phyloP scores from a whole-genome alignment of 1,140 invertebrate species.

The Calephelis virginiensis region DNA sequence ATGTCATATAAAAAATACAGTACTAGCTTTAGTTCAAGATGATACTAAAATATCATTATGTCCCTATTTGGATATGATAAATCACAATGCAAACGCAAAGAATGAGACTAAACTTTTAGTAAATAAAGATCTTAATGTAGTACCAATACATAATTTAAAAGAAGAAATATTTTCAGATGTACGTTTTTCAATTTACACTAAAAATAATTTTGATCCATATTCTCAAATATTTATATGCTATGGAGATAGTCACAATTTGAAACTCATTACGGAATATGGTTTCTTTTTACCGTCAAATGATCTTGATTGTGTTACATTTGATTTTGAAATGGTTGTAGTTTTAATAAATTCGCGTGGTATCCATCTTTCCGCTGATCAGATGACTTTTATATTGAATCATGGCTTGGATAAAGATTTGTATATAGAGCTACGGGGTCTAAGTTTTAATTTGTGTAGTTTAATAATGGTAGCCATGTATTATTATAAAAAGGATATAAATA shows the following conservation, averaged over 20 bases:
- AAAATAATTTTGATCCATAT: constrained; percentile 77
- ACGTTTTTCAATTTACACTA: constrained; percentile 78
- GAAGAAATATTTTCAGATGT: constrained; percentile 60
- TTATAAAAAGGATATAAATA: constrained; percentile 52
- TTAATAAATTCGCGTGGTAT: constrained; percentile 47
- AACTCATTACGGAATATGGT: constrained; percentile 86
- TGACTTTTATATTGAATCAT: constrained; percentile 74
- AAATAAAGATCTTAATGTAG: constrained; percentile 53
- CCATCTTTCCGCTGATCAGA: constrained; percentile 57
- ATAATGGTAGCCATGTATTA: constrained; percentile 67
- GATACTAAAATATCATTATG: constrained; percentile 84
- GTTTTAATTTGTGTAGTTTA: constrained; percentile 77
- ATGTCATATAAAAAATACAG: constrained; percentile 43
- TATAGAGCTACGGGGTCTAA: constrained; percentile 78
- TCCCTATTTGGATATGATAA: constrained; percentile 87
- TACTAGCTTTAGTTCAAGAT: constrained; percentile 63
- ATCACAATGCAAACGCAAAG: constrained; percentile 81
- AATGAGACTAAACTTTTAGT: constrained; percentile 77
- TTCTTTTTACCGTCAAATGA: constrained; percentile 83
- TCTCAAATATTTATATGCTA: constrained; percentile 87
- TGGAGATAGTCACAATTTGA: constrained; percentile 84
- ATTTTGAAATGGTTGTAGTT: constrained; percentile 61
- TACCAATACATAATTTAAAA: constrained; percentile 70
- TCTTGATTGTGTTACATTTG: constrained; percentile 80
- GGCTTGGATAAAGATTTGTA: constrained; percentile 76